A percentile compares a stretch with the other conserved stretches of the same genome.
Conservation (phyloP, 2,888 invertebrate species). For the Drosophila hamatofila region DNA sequence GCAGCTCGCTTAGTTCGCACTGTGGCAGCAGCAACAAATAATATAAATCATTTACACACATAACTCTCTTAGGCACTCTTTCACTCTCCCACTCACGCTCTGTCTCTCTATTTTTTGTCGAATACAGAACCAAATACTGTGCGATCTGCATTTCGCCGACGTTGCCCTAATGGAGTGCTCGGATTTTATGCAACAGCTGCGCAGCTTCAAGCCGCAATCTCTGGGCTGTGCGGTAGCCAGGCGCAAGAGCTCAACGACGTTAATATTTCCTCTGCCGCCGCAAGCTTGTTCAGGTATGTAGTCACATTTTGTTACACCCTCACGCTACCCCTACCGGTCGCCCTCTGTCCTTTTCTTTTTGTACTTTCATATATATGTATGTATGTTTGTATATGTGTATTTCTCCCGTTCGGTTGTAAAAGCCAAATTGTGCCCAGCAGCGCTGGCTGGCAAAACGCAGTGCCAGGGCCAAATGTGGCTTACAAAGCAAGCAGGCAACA, state of each 20-base stretch:
- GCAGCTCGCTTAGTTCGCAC: constrained; percentile 5
- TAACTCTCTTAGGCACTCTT: constrained; percentile 1
- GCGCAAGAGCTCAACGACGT: constrained; percentile 96
- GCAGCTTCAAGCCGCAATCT: constrained; percentile 98
- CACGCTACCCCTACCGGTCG: not conserved
- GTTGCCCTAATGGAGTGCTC: constrained; percentile 98
- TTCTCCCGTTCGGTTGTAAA: constrained; percentile 22
- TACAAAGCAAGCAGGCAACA: constrained; percentile 37
- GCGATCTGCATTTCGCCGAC: constrained; percentile 98
- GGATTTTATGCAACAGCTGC: constrained; percentile 98
- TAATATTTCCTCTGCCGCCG: constrained; percentile 96
- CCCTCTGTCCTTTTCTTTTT: not conserved
- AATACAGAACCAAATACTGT: constrained; percentile 93
- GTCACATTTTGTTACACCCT: constrained; percentile 13
- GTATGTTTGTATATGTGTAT: not conserved
- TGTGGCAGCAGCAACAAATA: constrained; percentile 12
- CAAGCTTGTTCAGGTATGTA: constrained; percentile 96
- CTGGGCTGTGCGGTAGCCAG: constrained; percentile 97
- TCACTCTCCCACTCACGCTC: not conserved
- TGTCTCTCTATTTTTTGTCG: not conserved
- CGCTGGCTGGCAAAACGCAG: constrained; percentile 15
- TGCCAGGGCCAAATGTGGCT: constrained; percentile 28
- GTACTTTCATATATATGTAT: not conserved
- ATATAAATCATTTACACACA: constrained; percentile 28
- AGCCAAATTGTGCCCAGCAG: constrained; percentile 49